Evolutionary conservation across 2,113 vertebrate genomes (phyloP).

Genomic region (Mormyrus lacerda): DNA sequence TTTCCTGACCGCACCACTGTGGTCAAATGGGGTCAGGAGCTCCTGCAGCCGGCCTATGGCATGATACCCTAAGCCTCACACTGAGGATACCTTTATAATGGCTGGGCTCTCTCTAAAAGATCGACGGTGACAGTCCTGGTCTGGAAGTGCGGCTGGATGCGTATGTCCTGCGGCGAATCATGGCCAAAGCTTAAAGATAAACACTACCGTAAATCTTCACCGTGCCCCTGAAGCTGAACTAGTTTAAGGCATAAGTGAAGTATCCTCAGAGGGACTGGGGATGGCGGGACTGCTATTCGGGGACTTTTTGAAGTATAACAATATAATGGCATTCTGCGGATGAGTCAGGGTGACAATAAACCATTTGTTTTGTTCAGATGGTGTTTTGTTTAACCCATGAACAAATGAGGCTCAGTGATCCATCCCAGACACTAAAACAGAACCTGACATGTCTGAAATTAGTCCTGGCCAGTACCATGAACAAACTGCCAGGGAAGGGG

Average conservation of each 20-base stretch:
- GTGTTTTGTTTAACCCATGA: not conserved
- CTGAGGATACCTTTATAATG: not conserved
- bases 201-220: constrained; percentile 3
- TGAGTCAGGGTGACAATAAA: not conserved
- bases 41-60: not conserved
- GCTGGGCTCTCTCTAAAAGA: not conserved
- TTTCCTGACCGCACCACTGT: not conserved
- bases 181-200: not conserved
- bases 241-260: not conserved
- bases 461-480: not conserved
- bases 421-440: not conserved
- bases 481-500: not conserved
- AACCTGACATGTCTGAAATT: not conserved
- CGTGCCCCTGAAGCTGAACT: not conserved
- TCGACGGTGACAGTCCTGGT: not conserved
- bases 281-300: not conserved
- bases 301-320: not conserved
- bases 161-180: not conserved
- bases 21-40: not conserved
- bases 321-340: not conserved
- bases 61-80: not conserved
- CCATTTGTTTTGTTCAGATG: not conserved
- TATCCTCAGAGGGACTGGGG: not conserved
- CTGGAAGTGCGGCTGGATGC: not conserved
- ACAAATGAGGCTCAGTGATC: not conserved